Evolutionary conservation across 1,140 invertebrate genomes (phyloP).

Genomic region (Drosophila grimshawi): DNA sequence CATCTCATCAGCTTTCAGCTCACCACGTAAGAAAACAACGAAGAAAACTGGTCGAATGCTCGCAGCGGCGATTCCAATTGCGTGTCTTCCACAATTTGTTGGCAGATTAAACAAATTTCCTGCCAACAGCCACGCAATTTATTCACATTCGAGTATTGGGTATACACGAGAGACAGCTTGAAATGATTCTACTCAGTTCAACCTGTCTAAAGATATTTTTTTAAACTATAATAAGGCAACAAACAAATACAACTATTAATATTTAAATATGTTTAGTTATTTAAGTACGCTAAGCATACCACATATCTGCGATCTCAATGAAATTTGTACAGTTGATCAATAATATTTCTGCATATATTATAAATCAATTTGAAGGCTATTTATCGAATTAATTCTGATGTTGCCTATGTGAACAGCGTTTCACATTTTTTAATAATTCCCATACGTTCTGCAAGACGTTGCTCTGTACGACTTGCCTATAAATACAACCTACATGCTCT

Average conservation of each 20-base stretch:
- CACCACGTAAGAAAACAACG: constrained; percentile 20
- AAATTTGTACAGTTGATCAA: too few relatives aligned
- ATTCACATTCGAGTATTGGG: constrained; percentile 40
- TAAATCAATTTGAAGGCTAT: too few relatives aligned
- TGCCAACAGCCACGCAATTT: constrained; percentile 77
- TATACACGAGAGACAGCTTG: constrained; percentile 1
- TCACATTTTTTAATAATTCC: too few relatives aligned
- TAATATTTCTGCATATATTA: too few relatives aligned
- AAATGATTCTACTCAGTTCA: constrained; percentile 26
- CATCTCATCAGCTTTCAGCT: constrained; percentile 76
- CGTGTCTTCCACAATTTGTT: constrained; percentile 81
- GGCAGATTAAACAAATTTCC: constrained; percentile 80
- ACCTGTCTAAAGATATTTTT: background rate
- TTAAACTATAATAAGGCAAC: background rate
- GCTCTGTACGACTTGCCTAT: too few relatives aligned
- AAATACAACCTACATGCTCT: too few relatives aligned
- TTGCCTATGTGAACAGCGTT: too few relatives aligned
- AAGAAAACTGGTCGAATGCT: constrained; percentile 32
- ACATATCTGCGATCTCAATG: too few relatives aligned
- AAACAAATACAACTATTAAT: background rate
- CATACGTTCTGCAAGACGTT: too few relatives aligned
- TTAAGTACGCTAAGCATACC: too few relatives aligned
- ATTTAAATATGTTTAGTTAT: background rate
- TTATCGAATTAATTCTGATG: too few relatives aligned
- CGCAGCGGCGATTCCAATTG: constrained; percentile 56